Percentiles rank a stretch among this genome's conserved stretches.
phyloP scores from a whole-genome alignment of 2,113 vertebrate species.

The Oriolus oriolus region DNA sequence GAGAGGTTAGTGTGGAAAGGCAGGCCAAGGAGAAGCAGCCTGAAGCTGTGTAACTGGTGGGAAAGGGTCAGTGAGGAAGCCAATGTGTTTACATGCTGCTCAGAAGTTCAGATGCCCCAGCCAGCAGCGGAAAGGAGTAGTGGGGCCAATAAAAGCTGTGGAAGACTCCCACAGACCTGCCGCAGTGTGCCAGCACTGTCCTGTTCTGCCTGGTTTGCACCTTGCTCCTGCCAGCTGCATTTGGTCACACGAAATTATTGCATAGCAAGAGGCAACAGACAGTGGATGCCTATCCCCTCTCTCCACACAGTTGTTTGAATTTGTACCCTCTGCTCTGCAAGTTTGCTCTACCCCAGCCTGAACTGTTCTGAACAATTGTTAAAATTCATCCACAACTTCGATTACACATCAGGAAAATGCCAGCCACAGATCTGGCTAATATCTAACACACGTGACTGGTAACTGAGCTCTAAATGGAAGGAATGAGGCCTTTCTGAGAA shows the following conservation, averaged over 20 bases:
- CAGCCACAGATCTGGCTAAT: neutral
- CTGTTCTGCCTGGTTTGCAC: neutral
- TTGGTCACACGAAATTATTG: neutral
- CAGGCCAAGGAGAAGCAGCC: neutral
- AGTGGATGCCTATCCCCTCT: neutral
- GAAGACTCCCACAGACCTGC: neutral
- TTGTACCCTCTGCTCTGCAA: neutral
- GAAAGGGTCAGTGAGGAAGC: neutral
- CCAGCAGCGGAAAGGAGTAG: neutral
- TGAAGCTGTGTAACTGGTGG: neutral
- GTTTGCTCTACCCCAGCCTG: neutral
- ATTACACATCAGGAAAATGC: neutral
- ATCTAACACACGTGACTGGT: neutral
- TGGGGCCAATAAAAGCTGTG: neutral
- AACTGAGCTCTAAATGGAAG: neutral
- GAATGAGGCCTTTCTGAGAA: neutral
- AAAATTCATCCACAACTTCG: neutral
- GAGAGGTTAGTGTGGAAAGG: neutral
- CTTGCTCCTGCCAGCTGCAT: neutral
- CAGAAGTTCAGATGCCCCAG: neutral
- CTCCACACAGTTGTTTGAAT: neutral
- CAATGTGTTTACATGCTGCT: neutral
- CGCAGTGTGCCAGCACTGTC: neutral
- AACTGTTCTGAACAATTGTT: neutral
- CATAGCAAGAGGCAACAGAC: neutral